Evolutionary conservation across 37 sponge, comb jelly and placozoan species (phyloP), one percentile per base, ranked within the genome.

Genomic region (Theonella swinhoei): DNA sequence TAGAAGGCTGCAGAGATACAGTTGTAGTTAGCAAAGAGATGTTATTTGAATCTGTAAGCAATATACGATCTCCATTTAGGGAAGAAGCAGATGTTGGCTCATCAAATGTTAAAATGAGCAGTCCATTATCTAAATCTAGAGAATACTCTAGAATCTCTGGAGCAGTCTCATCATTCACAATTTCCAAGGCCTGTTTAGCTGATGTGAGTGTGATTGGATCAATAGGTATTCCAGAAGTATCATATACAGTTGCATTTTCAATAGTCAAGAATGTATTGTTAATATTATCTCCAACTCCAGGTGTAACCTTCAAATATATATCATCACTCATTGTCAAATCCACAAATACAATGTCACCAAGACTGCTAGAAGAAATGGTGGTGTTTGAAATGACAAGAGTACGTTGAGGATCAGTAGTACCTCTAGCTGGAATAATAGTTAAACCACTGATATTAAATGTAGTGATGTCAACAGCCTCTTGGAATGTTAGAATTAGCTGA

Each of bases 401-500:
- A 37, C 82, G 74, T 23, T 73, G 43, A 33, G 93, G 83, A 75
- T 81, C 68, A 0, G 28, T 70, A n/a, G 35, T 67, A 58, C 80
- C 89, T 34, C 79, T 68, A n/a, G 75, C 85, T 43, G 91, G 83
- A 3, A 80, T 37, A 31, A 95, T 65, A n/a, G 87, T 86, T 31
- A 95, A 58, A 26, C 83, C 69, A 39, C 68, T 83, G 63, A 82
- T 59, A 42, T 83, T 87, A 33, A 91, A 35, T 25, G 79, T 54
- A 34, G 64, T 75, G 0, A 83, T 33, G 63, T 91, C 71, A 7
- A 95, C 85, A 25, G 90, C 87, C 62, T 96, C 97, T 72, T 91
- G 83, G 77, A 96, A 96, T 0, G 92, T 91, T 5, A 96, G 83
- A 31, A 83, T 84, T 2, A 96, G 67, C 58, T 76, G 65, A 26